phyloP scores from a whole-genome alignment of 2,113 vertebrate genomes.

The Myanophis thanlyinensis region DNA sequence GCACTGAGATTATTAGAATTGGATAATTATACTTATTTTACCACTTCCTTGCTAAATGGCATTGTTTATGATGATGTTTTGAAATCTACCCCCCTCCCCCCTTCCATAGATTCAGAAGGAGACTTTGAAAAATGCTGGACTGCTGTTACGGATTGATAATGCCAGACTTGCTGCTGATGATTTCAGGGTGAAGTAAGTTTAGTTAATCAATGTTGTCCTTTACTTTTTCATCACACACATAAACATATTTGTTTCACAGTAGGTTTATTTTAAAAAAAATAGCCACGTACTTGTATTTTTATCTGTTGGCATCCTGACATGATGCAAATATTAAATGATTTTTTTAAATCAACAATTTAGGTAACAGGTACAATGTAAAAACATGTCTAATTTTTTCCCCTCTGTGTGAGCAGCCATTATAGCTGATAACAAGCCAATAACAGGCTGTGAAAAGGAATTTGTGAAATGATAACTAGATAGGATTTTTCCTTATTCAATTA shows the following conservation, averaged over 20 bases:
- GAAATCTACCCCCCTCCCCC: too few species aligned
- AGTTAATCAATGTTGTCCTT: neutral
- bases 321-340: neutral
- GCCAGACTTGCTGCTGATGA: constrained; percentile 83
- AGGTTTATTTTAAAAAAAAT: neutral
- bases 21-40: neutral
- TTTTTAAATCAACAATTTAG: too few species aligned
- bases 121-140: constrained; percentile 71
- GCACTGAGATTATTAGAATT: neutral
- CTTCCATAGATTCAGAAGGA: constrained; percentile 67
- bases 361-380: neutral
- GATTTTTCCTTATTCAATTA: neutral
- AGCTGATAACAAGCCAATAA: neutral
- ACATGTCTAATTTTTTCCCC: neutral
- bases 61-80: neutral
- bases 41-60: neutral
- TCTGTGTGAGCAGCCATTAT: neutral
- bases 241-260: neutral
- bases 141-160: constrained; percentile 81
- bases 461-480: neutral
- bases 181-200: constrained; percentile 79
- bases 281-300: neutral
- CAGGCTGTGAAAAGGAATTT: too few species aligned
- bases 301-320: neutral
- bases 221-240: neutral